phyloP scores from a whole-genome alignment of 2,113 vertebrate species.

The Procapra przewalskii region DNA sequence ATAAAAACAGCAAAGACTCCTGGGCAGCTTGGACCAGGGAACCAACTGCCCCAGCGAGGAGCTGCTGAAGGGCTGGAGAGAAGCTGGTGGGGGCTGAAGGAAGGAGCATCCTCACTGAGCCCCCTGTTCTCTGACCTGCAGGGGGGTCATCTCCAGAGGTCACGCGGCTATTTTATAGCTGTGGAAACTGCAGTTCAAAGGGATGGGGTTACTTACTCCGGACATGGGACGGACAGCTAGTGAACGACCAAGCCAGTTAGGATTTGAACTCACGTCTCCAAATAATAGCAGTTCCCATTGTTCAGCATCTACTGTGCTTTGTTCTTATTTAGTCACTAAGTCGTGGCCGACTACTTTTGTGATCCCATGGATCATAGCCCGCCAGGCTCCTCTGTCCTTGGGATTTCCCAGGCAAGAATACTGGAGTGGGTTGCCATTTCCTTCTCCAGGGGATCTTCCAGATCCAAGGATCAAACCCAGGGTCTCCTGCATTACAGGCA shows the following conservation, averaged over 20 bases:
- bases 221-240: background rate
- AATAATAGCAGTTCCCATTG: background rate
- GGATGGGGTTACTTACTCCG: background rate
- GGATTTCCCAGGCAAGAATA: background rate
- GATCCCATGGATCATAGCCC: background rate
- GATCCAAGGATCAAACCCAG: background rate
- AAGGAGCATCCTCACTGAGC: accelerated
- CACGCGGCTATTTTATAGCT: background rate
- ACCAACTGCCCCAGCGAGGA: background rate
- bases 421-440: background rate
- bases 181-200: background rate
- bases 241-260: background rate
- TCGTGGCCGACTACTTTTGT: background rate
- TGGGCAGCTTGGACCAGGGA: background rate
- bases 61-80: background rate
- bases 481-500: background rate
- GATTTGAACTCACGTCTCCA: background rate
- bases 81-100: background rate
- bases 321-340: background rate
- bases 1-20: constrained; percentile 63
- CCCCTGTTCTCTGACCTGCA: background rate
- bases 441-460: background rate
- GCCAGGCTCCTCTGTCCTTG: background rate
- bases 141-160: background rate
- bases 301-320: background rate